phyloP scores from a whole-genome alignment of 2,797 vertebrate genomes.

The Girardinus metallicus region DNA sequence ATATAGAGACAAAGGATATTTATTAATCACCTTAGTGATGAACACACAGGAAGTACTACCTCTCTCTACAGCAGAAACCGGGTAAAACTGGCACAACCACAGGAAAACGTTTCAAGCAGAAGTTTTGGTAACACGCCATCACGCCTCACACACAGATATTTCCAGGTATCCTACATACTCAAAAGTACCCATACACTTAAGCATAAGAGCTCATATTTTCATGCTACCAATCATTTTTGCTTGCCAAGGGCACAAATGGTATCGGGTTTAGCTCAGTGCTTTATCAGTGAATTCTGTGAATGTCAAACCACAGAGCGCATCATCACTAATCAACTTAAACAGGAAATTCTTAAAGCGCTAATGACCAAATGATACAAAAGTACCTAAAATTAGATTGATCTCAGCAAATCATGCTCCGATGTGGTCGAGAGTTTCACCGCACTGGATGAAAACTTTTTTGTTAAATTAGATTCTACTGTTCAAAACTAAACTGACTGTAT shows the following conservation, averaged over 20 bases:
- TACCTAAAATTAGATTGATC: background rate
- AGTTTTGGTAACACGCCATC: conserved; percentile 50
- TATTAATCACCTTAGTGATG: conserved; percentile 18
- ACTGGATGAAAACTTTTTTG: conserved; percentile 15
- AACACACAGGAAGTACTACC: conserved; percentile 41
- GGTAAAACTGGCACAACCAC: conserved; percentile 61
- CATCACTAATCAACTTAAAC: background rate
- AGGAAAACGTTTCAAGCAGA: conserved; percentile 51
- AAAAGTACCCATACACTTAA: conserved; percentile 28
- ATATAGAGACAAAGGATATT: background rate
- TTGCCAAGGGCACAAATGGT: conserved; percentile 70
- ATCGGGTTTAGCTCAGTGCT: conserved; percentile 65
- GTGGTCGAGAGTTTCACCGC: conserved; percentile 20
- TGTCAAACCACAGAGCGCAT: conserved; percentile 29
- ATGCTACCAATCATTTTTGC: conserved; percentile 63
- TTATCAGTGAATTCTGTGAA: conserved; percentile 44
- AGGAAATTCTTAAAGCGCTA: conserved; percentile 7
- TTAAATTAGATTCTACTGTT: background rate
- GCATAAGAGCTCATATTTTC: conserved; percentile 18
- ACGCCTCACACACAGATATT: conserved; percentile 4
- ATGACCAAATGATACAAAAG: background rate
- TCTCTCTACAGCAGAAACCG: conserved; percentile 40
- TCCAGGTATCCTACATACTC: conserved; percentile 13
- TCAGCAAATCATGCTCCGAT: background rate
- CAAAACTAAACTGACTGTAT: conserved; percentile 29